Evolutionary conservation across 2,113 vertebrate species (phyloP).

Genomic region (Micronycteris hirsuta): DNA sequence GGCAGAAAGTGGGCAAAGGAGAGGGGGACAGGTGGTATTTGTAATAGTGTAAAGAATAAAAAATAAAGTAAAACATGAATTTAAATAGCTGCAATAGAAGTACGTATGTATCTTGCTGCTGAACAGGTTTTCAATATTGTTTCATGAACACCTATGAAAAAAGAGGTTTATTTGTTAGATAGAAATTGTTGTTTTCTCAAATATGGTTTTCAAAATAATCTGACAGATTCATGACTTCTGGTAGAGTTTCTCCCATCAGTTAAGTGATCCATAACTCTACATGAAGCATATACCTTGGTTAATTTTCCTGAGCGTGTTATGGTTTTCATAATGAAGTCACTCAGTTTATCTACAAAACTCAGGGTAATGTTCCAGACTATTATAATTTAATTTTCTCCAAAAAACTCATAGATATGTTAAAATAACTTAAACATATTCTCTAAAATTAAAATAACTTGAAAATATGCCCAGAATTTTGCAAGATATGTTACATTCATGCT

Average conservation of each 20-base stretch:
- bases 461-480: not conserved
- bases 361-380: not conserved
- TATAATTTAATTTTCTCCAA: not conserved
- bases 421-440: not conserved
- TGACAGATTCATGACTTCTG: not conserved
- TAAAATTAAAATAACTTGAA: not conserved
- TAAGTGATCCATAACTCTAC: not conserved
- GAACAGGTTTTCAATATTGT: not conserved
- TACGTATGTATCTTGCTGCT: not conserved
- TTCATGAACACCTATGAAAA: slow-evolving; percentile 27
- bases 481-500: not conserved
- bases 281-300: not conserved
- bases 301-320: not conserved
- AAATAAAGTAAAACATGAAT: not conserved
- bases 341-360: not conserved
- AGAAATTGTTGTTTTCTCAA: not conserved
- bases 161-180: not conserved
- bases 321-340: slow-evolving; percentile 9
- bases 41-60: too few species aligned
- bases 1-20: too few species aligned
- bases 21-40: too few species aligned
- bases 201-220: slow-evolving; percentile 16
- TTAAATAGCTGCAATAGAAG: not conserved
- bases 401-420: not conserved
- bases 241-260: not conserved